Percentiles rank a stretch among this genome's conserved stretches.
These are phyloP conservation scores for Ochlodes sylvanus DNA, from an alignment of 2,888 invertebrate species.

Conservation along the genomic window DNA sequence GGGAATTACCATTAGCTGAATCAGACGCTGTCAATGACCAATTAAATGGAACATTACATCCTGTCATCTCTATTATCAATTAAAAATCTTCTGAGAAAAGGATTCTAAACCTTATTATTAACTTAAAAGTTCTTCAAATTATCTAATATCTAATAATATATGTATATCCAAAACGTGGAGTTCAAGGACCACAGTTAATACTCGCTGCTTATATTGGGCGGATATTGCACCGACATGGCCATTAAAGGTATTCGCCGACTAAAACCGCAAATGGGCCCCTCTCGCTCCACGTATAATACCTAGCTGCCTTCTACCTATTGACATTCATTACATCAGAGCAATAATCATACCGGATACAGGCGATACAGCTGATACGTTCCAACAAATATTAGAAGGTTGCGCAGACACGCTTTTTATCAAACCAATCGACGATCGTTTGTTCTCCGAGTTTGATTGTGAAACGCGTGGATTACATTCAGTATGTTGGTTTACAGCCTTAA, in stretches of 20 bases:
- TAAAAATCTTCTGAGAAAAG: no score
- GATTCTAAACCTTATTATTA: neutral
- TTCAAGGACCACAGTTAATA: slow-evolving; percentile 4
- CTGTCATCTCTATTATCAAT: no score
- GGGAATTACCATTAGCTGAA: no score
- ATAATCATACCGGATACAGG: slow-evolving; percentile 71
- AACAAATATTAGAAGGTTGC: slow-evolving; percentile 66
- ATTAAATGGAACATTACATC: no score
- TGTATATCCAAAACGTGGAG: slow-evolving; percentile 1
- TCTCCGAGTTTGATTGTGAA: slow-evolving; percentile 18
- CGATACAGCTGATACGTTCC: slow-evolving; percentile 60
- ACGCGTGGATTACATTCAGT: slow-evolving; percentile 12
- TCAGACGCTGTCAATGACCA: no score
- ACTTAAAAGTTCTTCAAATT: no score
- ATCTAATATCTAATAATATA: neutral
- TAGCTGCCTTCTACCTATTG: slow-evolving; percentile 50
- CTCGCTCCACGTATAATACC: slow-evolving; percentile 44
- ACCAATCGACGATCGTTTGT: slow-evolving; percentile 41
- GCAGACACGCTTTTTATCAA: slow-evolving; percentile 55
- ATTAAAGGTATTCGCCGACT: slow-evolving; percentile 11
- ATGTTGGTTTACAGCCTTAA: neutral
- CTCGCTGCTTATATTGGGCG: slow-evolving; percentile 11
- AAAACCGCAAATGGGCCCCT: slow-evolving; percentile 50
- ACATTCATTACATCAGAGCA: slow-evolving; percentile 67
- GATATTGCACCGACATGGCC: slow-evolving; percentile 17